phyloP scores from a whole-genome alignment of 1,140 invertebrate genomes.

The Apis mellifera region DNA sequence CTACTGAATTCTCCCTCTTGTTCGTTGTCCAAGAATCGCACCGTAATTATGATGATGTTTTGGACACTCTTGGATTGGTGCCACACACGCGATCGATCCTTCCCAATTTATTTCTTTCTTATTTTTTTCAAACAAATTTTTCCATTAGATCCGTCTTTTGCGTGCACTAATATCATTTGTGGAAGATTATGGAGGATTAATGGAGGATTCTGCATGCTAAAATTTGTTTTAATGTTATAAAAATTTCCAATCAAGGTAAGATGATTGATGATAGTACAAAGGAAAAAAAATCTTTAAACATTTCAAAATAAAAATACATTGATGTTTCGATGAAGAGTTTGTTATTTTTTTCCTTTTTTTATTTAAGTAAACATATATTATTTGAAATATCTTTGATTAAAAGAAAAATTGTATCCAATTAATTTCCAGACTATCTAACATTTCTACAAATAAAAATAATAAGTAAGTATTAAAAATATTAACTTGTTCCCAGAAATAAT shows the following conservation, averaged over 20 bases:
- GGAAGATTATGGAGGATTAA: not conserved
- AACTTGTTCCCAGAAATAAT: not conserved
- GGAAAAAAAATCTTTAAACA: not conserved
- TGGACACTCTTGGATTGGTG: not conserved
- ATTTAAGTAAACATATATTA: too few relatives aligned
- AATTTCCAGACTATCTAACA: too few relatives aligned
- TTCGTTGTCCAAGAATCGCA: conserved; percentile 6
- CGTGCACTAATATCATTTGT: conserved; percentile 14
- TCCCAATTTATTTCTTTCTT: conserved; percentile 30
- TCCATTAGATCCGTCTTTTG: not conserved
- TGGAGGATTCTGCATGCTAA: not conserved
- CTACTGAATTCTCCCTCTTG: not conserved
- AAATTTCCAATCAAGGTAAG: conserved; percentile 2
- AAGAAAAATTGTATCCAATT: too few relatives aligned
- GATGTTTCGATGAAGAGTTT: too few relatives aligned
- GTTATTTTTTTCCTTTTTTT: too few relatives aligned
- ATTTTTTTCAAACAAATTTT: conserved; percentile 40
- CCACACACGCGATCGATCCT: conserved; percentile 51
- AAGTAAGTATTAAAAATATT: too few relatives aligned
- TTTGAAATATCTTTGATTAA: too few relatives aligned
- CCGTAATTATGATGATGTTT: conserved; percentile 42
- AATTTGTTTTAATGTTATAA: conserved; percentile 50
- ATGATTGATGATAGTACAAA: not conserved
- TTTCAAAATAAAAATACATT: not conserved
- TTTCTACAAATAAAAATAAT: too few relatives aligned